Conservation (phyloP, 2,888 invertebrate species). For the Scaeva pyrastri region DNA sequence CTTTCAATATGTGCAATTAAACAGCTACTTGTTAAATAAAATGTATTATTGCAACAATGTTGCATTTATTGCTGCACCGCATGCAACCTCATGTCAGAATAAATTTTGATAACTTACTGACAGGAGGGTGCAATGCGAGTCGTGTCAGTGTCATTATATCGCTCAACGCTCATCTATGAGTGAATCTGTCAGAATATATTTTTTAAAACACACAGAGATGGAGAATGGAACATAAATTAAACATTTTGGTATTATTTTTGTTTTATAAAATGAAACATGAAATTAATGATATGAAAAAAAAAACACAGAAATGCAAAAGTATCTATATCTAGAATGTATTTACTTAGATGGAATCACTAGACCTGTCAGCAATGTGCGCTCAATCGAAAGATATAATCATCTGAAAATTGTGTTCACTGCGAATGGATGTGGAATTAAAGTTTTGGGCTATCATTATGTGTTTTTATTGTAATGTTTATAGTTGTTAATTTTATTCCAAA, state of each 20-base stretch:
- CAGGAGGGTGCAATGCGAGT: conserved; percentile 19
- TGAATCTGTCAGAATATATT: neutral
- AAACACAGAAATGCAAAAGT: neutral
- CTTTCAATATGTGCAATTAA: conserved; percentile 13
- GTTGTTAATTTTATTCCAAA: neutral
- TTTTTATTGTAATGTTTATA: no score
- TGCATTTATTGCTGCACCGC: conserved; percentile 23
- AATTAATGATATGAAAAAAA: neutral
- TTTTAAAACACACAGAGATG: no score
- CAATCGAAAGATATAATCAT: neutral
- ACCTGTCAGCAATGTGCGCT: conserved; percentile 15
- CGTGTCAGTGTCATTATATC: conserved; percentile 11
- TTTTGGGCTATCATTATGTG: neutral
- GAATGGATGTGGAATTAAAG: neutral
- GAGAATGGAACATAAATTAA: neutral
- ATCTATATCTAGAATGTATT: no score
- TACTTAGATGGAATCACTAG: neutral
- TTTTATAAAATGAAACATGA: conserved; percentile 4
- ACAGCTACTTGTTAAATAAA: conserved; percentile 35
- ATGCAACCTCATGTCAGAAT: conserved; percentile 41
- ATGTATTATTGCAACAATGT: conserved; percentile 43
- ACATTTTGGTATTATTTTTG: neutral
- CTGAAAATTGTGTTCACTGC: no score
- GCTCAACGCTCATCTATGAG: conserved; percentile 3
- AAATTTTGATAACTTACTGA: conserved; percentile 36